Base-by-base conservation (phyloP, 2,797 vertebrate species). In the Sarcoramphus papa region DNA sequence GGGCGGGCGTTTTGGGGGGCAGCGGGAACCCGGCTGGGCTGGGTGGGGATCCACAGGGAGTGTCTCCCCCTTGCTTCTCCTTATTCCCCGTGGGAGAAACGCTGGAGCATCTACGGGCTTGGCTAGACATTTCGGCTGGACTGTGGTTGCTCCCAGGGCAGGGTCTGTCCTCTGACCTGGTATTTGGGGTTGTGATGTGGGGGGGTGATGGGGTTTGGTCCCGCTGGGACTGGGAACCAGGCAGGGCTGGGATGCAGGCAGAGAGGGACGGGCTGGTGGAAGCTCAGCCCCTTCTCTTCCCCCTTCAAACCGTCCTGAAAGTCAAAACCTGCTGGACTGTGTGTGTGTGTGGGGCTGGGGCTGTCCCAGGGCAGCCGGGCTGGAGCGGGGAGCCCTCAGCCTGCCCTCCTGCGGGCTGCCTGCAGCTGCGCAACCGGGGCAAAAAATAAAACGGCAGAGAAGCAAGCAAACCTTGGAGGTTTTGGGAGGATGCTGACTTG, bases 111-210 rank as follows among this genome's bases (percentile, higher is more conserved):
- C 35, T 56, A 4, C 0, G 1, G 88, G 28, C 72, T 85, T 80
- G 72, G 60, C 41, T 85, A 80, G 79, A 67, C 14, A 5, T 93
- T 82, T 85, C 4, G 3, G 30, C 51, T 85, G 82, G 70, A 90
- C 56, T 3, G 5, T 54, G 47, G 53, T 60, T 89, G 60, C 59
- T 93, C 27, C 23, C 65, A 76, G 48, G 76, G 53, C 62, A 81
- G 37, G 53, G 74, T 64, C 47, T 85, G 68, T 96, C 91, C 93
- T 93, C 89, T 95, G 85, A 92, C 95, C 85, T 89, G 89, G 72
- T 94, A 87, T 96, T 89, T 87, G 37, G 74, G 67, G 37, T 73
- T 89, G 87, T 74, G n/a, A 43, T 41, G 24, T 27, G 30, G 40
- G 4, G n/a, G 12, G 8, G 18, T 35, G 24, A 48, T 54, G 35